These are phyloP conservation scores for Drosophila tristis DNA, from an alignment of 1,140 invertebrate genomes.

Conservation along the genomic window DNA sequence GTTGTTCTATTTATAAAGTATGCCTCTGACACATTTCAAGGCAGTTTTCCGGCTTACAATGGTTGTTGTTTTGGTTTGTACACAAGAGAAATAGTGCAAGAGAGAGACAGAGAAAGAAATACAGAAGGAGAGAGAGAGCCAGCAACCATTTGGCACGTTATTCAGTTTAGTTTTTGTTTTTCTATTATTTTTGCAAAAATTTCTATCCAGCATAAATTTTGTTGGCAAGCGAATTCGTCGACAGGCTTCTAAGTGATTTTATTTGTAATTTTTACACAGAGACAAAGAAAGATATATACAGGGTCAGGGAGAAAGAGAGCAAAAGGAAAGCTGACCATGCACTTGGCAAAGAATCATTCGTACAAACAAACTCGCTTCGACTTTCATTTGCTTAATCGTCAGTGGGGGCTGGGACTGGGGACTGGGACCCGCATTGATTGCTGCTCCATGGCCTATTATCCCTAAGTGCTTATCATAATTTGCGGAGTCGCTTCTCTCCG, in stretches of 20 bases:
- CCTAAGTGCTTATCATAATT: slow-evolving; percentile 80
- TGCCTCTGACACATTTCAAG: slow-evolving; percentile 76
- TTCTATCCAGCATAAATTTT: slow-evolving; percentile 41
- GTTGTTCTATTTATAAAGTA: slow-evolving; percentile 50
- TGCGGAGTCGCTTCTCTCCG: slow-evolving; percentile 35
- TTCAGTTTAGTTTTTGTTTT: slow-evolving; percentile 48
- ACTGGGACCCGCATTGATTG: slow-evolving; percentile 64
- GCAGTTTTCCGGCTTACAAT: slow-evolving; percentile 59
- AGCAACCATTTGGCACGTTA: slow-evolving; percentile 67
- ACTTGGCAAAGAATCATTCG: slow-evolving; percentile 59
- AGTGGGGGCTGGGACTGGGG: slow-evolving; percentile 2
- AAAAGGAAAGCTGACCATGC: slow-evolving; percentile 49
- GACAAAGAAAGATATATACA: background rate
- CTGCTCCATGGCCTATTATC: slow-evolving; percentile 66
- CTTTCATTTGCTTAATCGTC: slow-evolving; percentile 51
- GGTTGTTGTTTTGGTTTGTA: slow-evolving; percentile 46
- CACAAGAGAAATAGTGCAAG: slow-evolving; percentile 11
- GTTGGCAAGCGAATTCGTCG: slow-evolving; percentile 66
- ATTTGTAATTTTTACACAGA: slow-evolving; percentile 40
- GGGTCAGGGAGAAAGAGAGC: slow-evolving; percentile 1
- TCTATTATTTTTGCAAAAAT: slow-evolving; percentile 49
- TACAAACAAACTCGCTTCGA: slow-evolving; percentile 11
- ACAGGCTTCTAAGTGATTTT: slow-evolving; percentile 74
- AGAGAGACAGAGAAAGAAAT: background rate
- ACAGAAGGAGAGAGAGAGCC: slow-evolving; percentile 3